phyloP scores from a whole-genome alignment of 2,888 invertebrate species.

The Tethea ocularis region DNA sequence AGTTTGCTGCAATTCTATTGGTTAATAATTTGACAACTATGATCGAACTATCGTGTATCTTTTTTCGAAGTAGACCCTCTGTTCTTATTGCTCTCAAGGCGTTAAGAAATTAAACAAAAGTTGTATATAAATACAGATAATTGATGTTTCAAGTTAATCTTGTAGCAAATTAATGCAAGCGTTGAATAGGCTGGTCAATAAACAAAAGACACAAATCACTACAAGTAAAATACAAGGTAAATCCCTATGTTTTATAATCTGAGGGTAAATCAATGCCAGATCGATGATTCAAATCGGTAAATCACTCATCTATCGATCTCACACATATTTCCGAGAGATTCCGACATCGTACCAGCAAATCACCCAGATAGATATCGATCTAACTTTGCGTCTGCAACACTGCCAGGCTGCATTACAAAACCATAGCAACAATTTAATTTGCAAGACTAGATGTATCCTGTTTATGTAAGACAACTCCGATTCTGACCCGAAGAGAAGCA shows the following conservation, averaged over 20 bases:
- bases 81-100: no score
- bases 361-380: not conserved
- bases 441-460: conserved; percentile 34
- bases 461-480: conserved; percentile 44
- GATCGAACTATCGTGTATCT: no score
- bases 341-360: not conserved
- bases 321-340: not conserved
- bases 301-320: not conserved
- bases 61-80: no score
- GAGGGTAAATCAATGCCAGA: conserved; percentile 4
- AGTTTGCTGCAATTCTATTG: no score
- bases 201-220: not conserved
- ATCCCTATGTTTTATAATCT: no score
- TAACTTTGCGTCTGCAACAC: not conserved
- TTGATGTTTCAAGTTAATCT: no score
- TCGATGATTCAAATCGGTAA: conserved; percentile 4
- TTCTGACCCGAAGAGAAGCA: conserved; percentile 14
- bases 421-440: conserved; percentile 16
- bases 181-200: no score
- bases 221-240: not conserved
- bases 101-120: no score
- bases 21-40: no score
- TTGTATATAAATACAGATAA: no score
- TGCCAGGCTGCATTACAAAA: not conserved
- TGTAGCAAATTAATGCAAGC: no score